Base-by-base conservation (phyloP, 1,140 invertebrate species). In the Drosophila erecta region DNA sequence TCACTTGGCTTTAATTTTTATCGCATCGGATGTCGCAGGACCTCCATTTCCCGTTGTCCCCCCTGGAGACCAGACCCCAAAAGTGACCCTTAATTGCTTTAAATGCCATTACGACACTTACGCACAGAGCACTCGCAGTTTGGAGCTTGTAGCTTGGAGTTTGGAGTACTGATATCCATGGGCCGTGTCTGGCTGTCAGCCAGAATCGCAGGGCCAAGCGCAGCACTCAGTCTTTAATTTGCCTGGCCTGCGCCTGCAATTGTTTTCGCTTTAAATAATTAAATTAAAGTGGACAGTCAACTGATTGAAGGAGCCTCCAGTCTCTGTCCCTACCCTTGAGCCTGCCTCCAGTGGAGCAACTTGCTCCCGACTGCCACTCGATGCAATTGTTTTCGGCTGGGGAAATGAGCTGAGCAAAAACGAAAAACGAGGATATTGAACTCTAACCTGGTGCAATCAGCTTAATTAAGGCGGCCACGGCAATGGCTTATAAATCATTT, bases 101-200 rank as follows among this genome's bases (percentile, higher is more conserved):
- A 90, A 90, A 90, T 90, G 86, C 62, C 76, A 90, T 90, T 90
- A 90, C 81, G 76, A 90, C 81, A 90, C 86, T 90, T 83, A 79
- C 50, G 76, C 86, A 54, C 86, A 83, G 76, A 66, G 35, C 56
- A 57, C 12, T 41, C 20, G 11, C 37, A 66, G 35, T n/a, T 33
- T 37, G 15, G 27, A 53, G 40, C 7, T 12, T n/a, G 51, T 4
- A 17, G 3, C 22, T 24, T 2, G 46, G n/a, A 27, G 33, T 33
- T 33, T n/a, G 51, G 7, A 24, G 3, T 14, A n/a, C 17, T 14
- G 30, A n/a, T 47, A 37, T 60, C 66, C 57, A 56, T 49, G 57
- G 41, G 59, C 59, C 38, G 64, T 75, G 66, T 53, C 53, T 69
- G 81, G 41, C 60, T 61, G 62, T 62, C 66, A 80, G 64, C 79